A percentile compares a stretch with the other conserved stretches of the same genome.
These are phyloP conservation scores for Drosophila antonietae DNA, from an alignment of 2,888 invertebrate genomes.

Conservation along the genomic window DNA sequence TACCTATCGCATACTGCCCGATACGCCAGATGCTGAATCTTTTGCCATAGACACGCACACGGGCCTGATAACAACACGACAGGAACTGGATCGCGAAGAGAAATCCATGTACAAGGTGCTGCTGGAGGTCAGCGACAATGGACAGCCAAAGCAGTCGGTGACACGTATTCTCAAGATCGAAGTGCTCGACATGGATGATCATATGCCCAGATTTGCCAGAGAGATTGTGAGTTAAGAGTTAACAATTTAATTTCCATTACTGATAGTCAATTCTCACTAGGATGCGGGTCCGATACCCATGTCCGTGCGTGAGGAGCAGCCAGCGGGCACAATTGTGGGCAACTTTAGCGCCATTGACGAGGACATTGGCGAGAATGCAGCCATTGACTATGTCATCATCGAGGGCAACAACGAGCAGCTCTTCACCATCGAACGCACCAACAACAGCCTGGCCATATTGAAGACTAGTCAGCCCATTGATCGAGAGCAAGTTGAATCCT, in stretches of 20 bases:
- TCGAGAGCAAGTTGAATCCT: slow-evolving; percentile 87
- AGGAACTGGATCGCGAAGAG: slow-evolving; percentile 90
- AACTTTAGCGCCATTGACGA: slow-evolving; percentile 89
- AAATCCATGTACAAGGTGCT: slow-evolving; percentile 91
- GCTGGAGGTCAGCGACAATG: slow-evolving; percentile 91
- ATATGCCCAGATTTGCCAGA: slow-evolving; percentile 89
- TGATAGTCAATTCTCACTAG: slow-evolving; percentile 79
- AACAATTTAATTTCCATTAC: background rate
- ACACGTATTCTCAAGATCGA: slow-evolving; percentile 89
- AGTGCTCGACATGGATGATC: slow-evolving; percentile 91
- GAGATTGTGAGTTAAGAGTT: slow-evolving; percentile 86
- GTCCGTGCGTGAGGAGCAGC: slow-evolving; percentile 88
- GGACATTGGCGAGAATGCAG: slow-evolving; percentile 90
- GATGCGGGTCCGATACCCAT: slow-evolving; percentile 88
- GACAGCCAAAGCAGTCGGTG: slow-evolving; percentile 90
- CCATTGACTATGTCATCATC: slow-evolving; percentile 90
- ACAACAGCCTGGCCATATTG: slow-evolving; percentile 88
- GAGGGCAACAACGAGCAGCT: slow-evolving; percentile 90
- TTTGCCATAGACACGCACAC: slow-evolving; percentile 89
- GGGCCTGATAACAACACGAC: slow-evolving; percentile 90
- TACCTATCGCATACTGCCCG: slow-evolving; percentile 89
- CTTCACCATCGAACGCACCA: slow-evolving; percentile 87
- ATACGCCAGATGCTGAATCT: slow-evolving; percentile 87
- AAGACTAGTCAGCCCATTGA: slow-evolving; percentile 88
- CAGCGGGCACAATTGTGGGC: slow-evolving; percentile 88